Percentiles rank a stretch among this genome's conserved stretches.
Conservation (phyloP, 2,113 vertebrate species). For the Pyrgilauda ruficollis region DNA sequence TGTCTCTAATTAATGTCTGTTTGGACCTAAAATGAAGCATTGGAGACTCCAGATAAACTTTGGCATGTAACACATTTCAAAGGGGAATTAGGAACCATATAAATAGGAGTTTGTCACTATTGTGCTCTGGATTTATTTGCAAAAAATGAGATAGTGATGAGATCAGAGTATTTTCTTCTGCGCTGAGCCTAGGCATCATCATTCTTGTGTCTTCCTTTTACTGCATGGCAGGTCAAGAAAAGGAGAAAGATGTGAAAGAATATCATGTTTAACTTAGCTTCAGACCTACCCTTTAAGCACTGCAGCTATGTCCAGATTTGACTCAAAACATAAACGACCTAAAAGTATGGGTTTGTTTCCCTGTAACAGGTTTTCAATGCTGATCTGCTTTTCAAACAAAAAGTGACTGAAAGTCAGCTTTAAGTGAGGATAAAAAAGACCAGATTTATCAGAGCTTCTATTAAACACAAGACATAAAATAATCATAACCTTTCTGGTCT, state of each 20-base stretch:
- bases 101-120: not conserved
- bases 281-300: not conserved
- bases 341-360: fast-evolving
- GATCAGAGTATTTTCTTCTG: not conserved
- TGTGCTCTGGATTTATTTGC: not conserved
- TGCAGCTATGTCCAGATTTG: not conserved
- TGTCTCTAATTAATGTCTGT: not conserved
- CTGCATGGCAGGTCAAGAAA: not conserved
- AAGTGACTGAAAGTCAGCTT: not conserved
- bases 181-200: not conserved
- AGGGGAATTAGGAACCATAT: not conserved
- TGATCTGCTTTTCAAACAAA: not conserved
- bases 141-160: not conserved
- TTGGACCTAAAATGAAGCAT: constrained; percentile 17
- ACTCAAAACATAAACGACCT: not conserved
- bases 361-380: not conserved
- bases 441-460: not conserved
- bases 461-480: not conserved
- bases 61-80: not conserved
- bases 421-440: not conserved
- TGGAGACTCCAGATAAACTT: not conserved
- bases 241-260: not conserved
- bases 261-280: not conserved
- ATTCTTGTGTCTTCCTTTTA: not conserved
- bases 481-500: not conserved